Conservation (phyloP, 2,888 invertebrate species). For the Colostygia pectinataria region DNA sequence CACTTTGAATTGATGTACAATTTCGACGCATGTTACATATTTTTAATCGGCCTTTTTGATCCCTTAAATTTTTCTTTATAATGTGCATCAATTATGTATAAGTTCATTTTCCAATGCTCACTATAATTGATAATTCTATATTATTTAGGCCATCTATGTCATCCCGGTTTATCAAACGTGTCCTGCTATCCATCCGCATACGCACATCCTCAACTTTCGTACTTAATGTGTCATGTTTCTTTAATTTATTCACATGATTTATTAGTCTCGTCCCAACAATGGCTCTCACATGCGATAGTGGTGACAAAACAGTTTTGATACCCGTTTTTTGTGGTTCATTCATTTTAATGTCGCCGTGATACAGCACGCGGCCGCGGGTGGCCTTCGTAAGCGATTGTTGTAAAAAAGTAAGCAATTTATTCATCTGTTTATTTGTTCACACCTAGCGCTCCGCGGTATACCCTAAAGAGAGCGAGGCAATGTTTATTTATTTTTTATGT, state of each 20-base stretch:
- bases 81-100: too few species aligned
- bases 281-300: constrained; percentile 20
- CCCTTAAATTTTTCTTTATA: too few species aligned
- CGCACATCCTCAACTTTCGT: constrained; percentile 10
- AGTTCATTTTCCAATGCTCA: too few species aligned
- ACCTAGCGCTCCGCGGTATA: constrained; percentile 32
- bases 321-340: constrained; percentile 31
- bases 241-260: constrained; percentile 23
- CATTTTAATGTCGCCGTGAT: constrained; percentile 30
- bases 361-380: constrained; percentile 31
- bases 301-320: constrained; percentile 34
- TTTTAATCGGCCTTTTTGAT: too few species aligned
- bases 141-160: background rate
- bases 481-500: constrained; percentile 42
- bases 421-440: constrained; percentile 41
- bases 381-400: constrained; percentile 32
- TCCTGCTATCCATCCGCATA: too few species aligned
- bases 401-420: constrained; percentile 47
- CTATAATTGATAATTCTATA: too few species aligned
- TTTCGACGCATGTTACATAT: too few species aligned
- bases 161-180: background rate
- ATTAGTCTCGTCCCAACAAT: constrained; percentile 18
- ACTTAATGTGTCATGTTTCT: constrained; percentile 23
- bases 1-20: too few species aligned
- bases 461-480: constrained; percentile 27